A percentile compares a stretch with the other conserved stretches of the same genome.
Evolutionary conservation across 2,888 invertebrate species (phyloP).

Genomic region (Onthophagus sagittarius): DNA sequence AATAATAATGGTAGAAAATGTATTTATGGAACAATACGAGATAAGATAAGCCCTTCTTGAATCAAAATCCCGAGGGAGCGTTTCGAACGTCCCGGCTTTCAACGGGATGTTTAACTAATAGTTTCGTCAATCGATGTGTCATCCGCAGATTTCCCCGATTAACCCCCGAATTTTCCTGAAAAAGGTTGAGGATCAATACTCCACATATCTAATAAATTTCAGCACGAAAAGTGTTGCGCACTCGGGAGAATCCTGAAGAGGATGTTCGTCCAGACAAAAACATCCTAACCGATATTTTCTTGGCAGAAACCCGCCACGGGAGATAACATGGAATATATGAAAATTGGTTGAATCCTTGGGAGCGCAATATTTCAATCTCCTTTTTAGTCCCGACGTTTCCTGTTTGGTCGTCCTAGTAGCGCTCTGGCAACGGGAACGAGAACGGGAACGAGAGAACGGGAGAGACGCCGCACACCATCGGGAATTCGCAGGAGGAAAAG

Average conservation of each 20-base stretch:
- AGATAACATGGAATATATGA: conserved; percentile 46
- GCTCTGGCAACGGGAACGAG: conserved; percentile 42
- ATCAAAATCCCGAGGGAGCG: neutral
- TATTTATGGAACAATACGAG: neutral
- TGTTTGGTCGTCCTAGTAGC: conserved; percentile 43
- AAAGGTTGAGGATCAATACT: neutral
- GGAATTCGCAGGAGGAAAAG: conserved; percentile 30
- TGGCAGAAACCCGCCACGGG: conserved; percentile 26
- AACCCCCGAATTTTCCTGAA: neutral
- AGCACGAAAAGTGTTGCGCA: neutral
- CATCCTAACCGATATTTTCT: conserved; percentile 29
- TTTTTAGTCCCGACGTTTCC: conserved; percentile 44
- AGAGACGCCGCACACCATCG: conserved; percentile 19
- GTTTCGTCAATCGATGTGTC: neutral
- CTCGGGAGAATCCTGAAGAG: neutral
- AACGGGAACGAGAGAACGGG: conserved; percentile 35
- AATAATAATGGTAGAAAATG: neutral
- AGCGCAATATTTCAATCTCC: conserved; percentile 49
- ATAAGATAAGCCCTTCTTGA: neutral
- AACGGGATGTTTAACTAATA: neutral
- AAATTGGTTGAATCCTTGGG: conserved; percentile 48
- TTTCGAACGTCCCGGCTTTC: neutral
- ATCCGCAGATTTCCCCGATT: neutral
- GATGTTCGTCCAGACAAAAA: neutral
- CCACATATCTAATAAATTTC: neutral